Evolutionary conservation across 2,888 invertebrate genomes (phyloP), one percentile per base, ranked within the genome.

Genomic region (Xestia sexstrigata): DNA sequence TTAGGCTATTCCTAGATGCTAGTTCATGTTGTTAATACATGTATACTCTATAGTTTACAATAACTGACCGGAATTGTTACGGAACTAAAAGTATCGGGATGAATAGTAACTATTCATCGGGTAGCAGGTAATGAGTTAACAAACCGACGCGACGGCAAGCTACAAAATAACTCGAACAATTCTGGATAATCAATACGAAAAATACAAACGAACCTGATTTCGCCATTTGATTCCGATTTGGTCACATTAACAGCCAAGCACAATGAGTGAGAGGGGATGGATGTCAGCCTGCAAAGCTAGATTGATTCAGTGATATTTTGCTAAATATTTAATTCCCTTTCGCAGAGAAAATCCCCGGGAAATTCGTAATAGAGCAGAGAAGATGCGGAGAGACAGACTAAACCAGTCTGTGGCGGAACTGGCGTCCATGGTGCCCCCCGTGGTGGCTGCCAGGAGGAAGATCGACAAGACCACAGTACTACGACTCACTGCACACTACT

Each of bases 381-480:
- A 99, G 95, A 98, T 98, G 95, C 97, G 99, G 42, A 97, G 99
- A 23, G 99, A 99, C 93, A 98, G 98, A 92, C 96, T 99, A 86
- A 99, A 99, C 95, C 97, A 97, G 78, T 98, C 98, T 87, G 98
- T 99, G 85, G 97, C 97, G 45, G 98, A 98, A 91, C 96, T 99
- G 91, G 98, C 98, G 1, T 96, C 97, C 6, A 97, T 99, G 92
- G 98, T 99, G 79, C 99, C 99, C 0, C 97, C 98, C 88, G 98
- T 99, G 63, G 97, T 98, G 13, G 97, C 97, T 86, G 98, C 98
- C 84, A 97, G 98, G 26, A 98, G 98, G 85, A 98, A 98, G 89
- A 97, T 99, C 88, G 99, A 99, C 96, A 99, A 99, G 95, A 99
- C 99, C n/a, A 98, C 98, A 74, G 98, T 99, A 42, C 97, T 99